phyloP scores from a whole-genome alignment of 2,113 vertebrate species.

The Bubalus kerabau region DNA sequence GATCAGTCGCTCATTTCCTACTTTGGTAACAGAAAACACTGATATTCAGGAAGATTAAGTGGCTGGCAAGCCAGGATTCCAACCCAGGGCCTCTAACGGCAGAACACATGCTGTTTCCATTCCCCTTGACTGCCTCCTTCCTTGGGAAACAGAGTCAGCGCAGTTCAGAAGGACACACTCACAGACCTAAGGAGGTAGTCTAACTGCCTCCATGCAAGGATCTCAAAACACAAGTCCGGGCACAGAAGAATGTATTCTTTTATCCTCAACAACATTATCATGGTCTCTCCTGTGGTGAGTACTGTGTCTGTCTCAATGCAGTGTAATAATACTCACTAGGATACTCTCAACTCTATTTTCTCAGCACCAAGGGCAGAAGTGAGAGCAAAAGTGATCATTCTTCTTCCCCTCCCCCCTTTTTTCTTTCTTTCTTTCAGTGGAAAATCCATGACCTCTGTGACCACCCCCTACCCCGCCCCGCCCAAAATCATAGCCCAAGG shows the following conservation, averaged over 20 bases:
- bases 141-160: not conserved
- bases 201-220: not conserved
- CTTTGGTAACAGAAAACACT: not conserved
- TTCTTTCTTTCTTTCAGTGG: constrained; percentile 47
- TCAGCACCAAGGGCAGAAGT: constrained; percentile 27
- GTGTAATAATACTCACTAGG: not conserved
- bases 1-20: not conserved
- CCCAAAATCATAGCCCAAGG: constrained; percentile 65
- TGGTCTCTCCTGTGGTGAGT: not conserved
- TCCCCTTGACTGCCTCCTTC: not conserved
- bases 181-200: not conserved
- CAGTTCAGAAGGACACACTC: not conserved
- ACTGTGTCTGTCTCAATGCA: not conserved
- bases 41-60: not conserved
- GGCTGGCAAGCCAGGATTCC: not conserved
- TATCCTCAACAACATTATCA: not conserved
- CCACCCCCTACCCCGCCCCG: not conserved
- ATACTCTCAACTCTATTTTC: constrained; percentile 39
- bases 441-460: constrained; percentile 69
- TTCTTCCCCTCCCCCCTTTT: not conserved
- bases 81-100: not conserved
- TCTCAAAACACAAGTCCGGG: not conserved
- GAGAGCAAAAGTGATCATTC: constrained; percentile 50
- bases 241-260: not conserved
- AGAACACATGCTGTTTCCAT: not conserved